Evolutionary conservation across 2,888 invertebrate genomes (phyloP).

Genomic region (Tetheella fluctuosa): DNA sequence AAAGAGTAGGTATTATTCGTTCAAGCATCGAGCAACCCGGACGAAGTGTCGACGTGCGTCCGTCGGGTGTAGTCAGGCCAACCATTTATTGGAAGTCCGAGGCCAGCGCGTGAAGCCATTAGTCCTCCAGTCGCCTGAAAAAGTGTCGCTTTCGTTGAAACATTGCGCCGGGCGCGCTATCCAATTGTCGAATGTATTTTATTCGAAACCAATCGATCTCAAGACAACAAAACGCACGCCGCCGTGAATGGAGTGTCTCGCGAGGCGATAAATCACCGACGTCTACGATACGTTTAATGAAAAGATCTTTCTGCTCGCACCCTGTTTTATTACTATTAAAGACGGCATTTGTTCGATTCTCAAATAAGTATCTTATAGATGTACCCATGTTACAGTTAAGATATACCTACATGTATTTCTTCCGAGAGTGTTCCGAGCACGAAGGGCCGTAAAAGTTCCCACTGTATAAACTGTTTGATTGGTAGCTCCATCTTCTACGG

Average conservation of each 20-base stretch:
- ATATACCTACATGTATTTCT: constrained; percentile 23
- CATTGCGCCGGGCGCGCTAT: constrained; percentile 74
- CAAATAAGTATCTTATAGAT: constrained; percentile 31
- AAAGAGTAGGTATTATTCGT: constrained; percentile 9
- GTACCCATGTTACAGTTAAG: constrained; percentile 28
- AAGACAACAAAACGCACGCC: constrained; percentile 76
- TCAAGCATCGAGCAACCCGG: constrained; percentile 11
- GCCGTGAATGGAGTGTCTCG: constrained; percentile 74
- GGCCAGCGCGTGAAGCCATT: constrained; percentile 77
- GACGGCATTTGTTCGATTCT: constrained; percentile 47
- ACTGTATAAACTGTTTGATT: constrained; percentile 42
- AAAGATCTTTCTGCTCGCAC: constrained; percentile 68
- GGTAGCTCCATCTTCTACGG: constrained; percentile 38
- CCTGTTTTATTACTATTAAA: constrained; percentile 67
- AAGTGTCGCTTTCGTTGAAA: constrained; percentile 78
- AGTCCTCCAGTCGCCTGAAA: constrained; percentile 73
- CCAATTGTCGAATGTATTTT: constrained; percentile 81
- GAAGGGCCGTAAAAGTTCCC: constrained; percentile 39
- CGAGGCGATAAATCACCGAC: constrained; percentile 76
- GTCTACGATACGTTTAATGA: constrained; percentile 79
- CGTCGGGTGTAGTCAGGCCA: constrained; percentile 46
- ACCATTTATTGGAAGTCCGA: constrained; percentile 77
- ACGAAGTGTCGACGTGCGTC: constrained; percentile 11
- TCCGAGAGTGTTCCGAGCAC: constrained; percentile 38
- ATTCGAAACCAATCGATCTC: constrained; percentile 80